Evolutionary conservation across 2,797 vertebrate species (phyloP).

Genomic region (Taeniopygia guttata): DNA sequence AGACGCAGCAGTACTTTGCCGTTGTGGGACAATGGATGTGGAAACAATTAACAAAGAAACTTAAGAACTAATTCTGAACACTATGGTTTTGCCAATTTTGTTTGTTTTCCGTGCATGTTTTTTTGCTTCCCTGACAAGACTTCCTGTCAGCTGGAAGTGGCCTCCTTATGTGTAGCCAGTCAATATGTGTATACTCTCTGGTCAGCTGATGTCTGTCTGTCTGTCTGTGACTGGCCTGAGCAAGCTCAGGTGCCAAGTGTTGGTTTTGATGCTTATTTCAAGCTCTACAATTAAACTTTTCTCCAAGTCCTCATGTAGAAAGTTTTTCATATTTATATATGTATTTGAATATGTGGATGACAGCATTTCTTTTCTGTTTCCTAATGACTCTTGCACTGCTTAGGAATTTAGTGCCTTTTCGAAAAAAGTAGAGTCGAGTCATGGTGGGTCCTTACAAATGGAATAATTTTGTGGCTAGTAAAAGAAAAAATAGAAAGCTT

Average conservation of each 20-base stretch:
- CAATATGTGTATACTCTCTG: background rate
- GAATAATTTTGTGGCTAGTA: slow-evolving; percentile 14
- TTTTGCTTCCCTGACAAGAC: background rate
- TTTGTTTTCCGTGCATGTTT: background rate
- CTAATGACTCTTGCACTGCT: slow-evolving; percentile 3
- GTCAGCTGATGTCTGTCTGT: background rate
- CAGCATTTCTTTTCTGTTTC: background rate
- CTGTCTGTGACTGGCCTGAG: background rate
- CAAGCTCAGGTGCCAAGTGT: background rate
- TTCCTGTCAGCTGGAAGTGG: background rate
- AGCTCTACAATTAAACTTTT: background rate
- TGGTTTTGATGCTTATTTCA: background rate
- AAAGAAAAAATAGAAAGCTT: background rate
- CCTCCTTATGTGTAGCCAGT: background rate
- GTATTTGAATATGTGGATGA: background rate
- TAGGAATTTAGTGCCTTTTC: slow-evolving; percentile 67
- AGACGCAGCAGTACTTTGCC: slow-evolving; percentile 54
- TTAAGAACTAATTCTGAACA: slow-evolving; percentile 19
- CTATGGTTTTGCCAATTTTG: background rate
- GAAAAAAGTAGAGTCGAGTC: slow-evolving; percentile 16
- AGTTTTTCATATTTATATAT: background rate
- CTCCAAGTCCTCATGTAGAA: background rate
- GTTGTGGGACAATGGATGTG: background rate
- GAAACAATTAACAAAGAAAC: background rate
- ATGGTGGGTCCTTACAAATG: background rate